Evolutionary conservation across 2,797 vertebrate species (phyloP), one percentile per base, ranked within the genome.

Genomic region (Echiichthys vipera): DNA sequence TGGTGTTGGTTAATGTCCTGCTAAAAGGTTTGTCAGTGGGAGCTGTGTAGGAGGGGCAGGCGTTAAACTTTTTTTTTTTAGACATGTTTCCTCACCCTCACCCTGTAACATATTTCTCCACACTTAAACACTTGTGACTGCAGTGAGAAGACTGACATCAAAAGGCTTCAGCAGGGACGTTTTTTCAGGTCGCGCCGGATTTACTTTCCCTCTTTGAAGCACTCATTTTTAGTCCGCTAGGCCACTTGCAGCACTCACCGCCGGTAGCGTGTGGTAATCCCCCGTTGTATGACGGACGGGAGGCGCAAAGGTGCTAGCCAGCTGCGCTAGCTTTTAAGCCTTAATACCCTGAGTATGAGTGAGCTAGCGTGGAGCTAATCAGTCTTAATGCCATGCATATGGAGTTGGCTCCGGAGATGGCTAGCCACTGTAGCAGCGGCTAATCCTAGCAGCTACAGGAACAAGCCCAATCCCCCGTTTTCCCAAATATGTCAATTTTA

Each of bases 321-420:
- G 69, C 76, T 49, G 68, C 18, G 61, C 83, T 86, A 85, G 81
- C 77, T 72, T 46, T 83, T 85, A 85, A 84, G 77, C 79, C 73
- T 25, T 86, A 90, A 92, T 87, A 86, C 83, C 67, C 77, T 75
- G 67, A 79, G 79, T 73, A 65, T 80, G 84, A 84, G 77, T 57
- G 71, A 72, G 84, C 83, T 84, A 77, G 81, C 77, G 57, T 17
- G 49, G 45, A 68, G 84, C 84, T 88, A 80, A 91, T 91, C 90
- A 46, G 73, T 78, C 80, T 87, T 85, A 87, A 86, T 76, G 83
- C 83, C 85, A 77, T 2, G 55, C 78, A 59, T 55, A 39, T n/a
- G 62, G 68, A 20, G 84, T 89, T 81, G 81, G 83, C 87, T 27
- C 15, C 5, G 1, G 69, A 77, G 76, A 82, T 2, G 74, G 84